A percentile compares a stretch with the other conserved stretches of the same genome.
Evolutionary conservation across 92 coral and sea anemone species (phyloP).

Genomic region (Palythoa grandiflora): DNA sequence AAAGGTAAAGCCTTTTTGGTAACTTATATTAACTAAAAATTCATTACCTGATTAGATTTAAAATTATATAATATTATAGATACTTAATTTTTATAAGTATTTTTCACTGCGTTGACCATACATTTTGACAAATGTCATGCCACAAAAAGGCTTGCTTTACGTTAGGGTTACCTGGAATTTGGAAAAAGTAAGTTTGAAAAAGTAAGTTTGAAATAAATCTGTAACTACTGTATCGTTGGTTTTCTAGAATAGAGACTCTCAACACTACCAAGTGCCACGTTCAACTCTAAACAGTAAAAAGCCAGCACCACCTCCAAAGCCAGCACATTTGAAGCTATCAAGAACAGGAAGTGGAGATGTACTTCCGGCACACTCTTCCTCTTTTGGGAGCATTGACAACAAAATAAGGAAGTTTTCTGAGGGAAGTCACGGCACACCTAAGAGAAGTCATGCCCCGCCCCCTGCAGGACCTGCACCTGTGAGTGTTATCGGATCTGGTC

Average conservation of each 20-base stretch:
- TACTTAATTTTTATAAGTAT: not conserved
- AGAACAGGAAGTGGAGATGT: conserved; percentile 60
- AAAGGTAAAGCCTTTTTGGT: conserved; percentile 55
- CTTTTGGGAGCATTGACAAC: conserved; percentile 35
- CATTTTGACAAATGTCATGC: too few relatives aligned
- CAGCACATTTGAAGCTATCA: conserved; percentile 79
- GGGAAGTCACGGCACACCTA: conserved; percentile 41
- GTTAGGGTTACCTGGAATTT: not conserved
- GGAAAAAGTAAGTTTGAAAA: not conserved
- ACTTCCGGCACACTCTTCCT: conserved; percentile 19
- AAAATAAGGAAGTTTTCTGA: conserved; percentile 73
- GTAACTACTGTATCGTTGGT: not conserved
- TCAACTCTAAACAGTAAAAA: conserved; percentile 64
- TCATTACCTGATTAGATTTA: too few relatives aligned
- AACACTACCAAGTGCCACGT: conserved; percentile 85
- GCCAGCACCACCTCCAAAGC: conserved; percentile 91
- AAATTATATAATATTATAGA: too few relatives aligned
- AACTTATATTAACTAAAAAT: too few relatives aligned
- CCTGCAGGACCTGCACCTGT: conserved; percentile 91
- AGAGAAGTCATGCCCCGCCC: conserved; percentile 66
- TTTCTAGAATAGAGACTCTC: conserved; percentile 26
- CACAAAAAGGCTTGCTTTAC: not conserved
- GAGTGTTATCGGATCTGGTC: not conserved
- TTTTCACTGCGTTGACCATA: too few relatives aligned
- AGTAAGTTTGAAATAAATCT: not conserved